Conservation (phyloP, 2,888 invertebrate genomes). For the Herminia tarsipennalis region DNA sequence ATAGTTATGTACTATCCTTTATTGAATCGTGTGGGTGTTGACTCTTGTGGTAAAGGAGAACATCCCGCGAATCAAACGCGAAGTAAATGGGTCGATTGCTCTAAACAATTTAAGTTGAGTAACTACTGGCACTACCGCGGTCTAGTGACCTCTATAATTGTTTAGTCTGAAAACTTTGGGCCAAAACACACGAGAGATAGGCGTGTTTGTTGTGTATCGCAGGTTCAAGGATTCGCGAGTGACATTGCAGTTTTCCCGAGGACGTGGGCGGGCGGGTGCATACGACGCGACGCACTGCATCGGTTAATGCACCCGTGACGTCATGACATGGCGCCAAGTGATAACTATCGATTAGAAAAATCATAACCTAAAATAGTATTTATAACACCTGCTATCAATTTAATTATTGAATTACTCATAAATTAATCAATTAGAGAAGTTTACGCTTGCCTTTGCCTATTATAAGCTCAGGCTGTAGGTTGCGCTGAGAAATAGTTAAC, state of each 20-base stretch:
- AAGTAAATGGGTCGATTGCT: constrained; percentile 12
- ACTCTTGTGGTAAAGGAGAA: constrained; percentile 15
- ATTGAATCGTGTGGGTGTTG: constrained; percentile 37
- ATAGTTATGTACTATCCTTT: constrained; percentile 44
- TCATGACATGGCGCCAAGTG: constrained; percentile 49
- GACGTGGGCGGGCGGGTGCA: constrained; percentile 61
- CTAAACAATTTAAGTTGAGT: constrained; percentile 1
- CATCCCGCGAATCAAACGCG: constrained; percentile 18
- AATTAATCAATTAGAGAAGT: not conserved
- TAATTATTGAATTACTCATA: not conserved
- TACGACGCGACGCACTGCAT: constrained; percentile 52
- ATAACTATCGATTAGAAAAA: constrained; percentile 47
- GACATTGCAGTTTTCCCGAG: constrained; percentile 57
- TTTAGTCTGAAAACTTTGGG: not conserved
- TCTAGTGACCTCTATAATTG: not conserved
- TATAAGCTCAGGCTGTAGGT: too few relatives aligned
- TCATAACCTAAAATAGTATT: not conserved
- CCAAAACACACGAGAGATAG: constrained; percentile 1
- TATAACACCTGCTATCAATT: not conserved
- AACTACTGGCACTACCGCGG: constrained; percentile 4
- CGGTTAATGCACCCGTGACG: constrained; percentile 74
- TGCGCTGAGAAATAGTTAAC: too few relatives aligned
- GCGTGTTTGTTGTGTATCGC: constrained; percentile 34
- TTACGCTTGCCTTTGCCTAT: not conserved
- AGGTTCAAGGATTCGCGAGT: constrained; percentile 59